These are phyloP conservation scores for Platycercus adscitus DNA, from an alignment of 2,113 vertebrate species.

Conservation along the genomic window DNA sequence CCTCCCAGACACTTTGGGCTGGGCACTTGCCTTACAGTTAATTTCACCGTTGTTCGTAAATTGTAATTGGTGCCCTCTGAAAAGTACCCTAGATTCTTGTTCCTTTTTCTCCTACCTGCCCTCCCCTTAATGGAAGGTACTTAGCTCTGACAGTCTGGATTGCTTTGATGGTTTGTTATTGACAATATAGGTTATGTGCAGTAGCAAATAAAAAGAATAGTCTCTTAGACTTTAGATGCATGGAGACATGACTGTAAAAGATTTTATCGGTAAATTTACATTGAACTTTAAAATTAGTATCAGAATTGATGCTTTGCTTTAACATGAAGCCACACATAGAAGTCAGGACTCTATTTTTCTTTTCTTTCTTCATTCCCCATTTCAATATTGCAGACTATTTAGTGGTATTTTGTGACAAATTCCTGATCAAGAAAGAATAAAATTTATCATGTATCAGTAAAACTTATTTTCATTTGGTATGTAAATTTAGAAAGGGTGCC, in stretches of 20 bases:
- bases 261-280: background rate
- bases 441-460: background rate
- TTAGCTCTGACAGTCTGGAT: background rate
- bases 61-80: background rate
- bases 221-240: background rate
- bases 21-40: background rate
- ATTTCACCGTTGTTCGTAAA: background rate
- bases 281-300: background rate
- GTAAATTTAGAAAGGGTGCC: background rate
- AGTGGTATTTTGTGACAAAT: background rate
- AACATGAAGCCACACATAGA: background rate
- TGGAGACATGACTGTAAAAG: background rate
- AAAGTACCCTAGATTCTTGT: rapidly evolving
- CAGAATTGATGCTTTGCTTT: background rate
- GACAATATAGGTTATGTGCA: background rate
- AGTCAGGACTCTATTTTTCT: background rate
- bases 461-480: background rate
- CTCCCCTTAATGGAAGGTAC: background rate
- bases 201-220: background rate
- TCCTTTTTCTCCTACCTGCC: background rate
- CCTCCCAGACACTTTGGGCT: rapidly evolving
- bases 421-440: background rate
- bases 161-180: background rate
- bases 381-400: background rate
- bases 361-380: background rate